A percentile compares a stretch with the other conserved stretches of the same genome.
Conservation (phyloP, 2,113 vertebrate species). For the Marcusenius ussheri region DNA sequence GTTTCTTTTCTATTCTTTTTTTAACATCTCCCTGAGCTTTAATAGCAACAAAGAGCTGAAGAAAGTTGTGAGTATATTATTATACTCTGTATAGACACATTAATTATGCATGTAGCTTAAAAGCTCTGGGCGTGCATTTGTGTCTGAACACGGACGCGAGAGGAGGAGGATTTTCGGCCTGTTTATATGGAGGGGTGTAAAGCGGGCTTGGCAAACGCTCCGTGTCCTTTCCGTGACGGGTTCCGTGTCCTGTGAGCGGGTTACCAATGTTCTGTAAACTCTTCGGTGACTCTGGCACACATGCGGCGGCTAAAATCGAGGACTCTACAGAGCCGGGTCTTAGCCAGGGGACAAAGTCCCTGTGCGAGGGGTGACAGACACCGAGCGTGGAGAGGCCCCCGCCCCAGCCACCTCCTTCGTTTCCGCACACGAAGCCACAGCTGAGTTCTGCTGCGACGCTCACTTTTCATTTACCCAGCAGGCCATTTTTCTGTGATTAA, state of each 20-base stretch:
- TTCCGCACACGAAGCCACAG: slow-evolving; percentile 47
- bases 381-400: not conserved
- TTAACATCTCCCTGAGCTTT: not conserved
- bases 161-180: not conserved
- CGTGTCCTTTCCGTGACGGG: not conserved
- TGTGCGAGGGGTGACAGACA: not conserved
- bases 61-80: not conserved
- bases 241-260: not conserved
- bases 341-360: not conserved
- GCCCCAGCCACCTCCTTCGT: not conserved
- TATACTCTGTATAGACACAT: not conserved
- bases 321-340: not conserved
- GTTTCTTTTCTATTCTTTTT: not conserved
- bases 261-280: not conserved
- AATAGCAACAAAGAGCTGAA: not conserved
- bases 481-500: slow-evolving; percentile 45
- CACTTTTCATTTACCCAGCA: slow-evolving; percentile 59
- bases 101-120: not conserved
- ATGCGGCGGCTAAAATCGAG: not conserved
- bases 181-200: not conserved
- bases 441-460: slow-evolving; percentile 45
- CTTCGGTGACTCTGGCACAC: not conserved
- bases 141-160: not conserved
- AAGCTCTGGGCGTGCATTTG: not conserved
- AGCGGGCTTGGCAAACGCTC: not conserved